phyloP scores from a whole-genome alignment of 1,140 invertebrate species.

The Pemphigus obesinymphae region DNA sequence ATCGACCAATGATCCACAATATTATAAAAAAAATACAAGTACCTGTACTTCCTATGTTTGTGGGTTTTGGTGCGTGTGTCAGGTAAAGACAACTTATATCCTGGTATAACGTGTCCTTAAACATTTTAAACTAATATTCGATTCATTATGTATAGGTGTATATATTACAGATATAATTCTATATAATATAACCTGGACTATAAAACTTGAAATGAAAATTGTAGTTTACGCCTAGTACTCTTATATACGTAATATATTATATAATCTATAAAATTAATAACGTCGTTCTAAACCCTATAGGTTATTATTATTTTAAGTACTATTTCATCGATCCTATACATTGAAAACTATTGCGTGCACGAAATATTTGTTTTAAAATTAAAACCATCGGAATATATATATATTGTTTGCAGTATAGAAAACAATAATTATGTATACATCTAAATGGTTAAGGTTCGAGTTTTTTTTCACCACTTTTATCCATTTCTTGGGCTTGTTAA shows the following conservation, averaged over 20 bases:
- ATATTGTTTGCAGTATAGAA: neutral
- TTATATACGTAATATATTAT: neutral
- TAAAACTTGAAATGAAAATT: neutral
- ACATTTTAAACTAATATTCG: no score
- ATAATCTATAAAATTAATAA: neutral
- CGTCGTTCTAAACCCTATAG: neutral
- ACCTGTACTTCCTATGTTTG: no score
- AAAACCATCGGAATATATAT: neutral
- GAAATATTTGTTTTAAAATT: constrained; percentile 21
- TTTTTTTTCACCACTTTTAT: neutral
- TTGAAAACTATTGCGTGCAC: neutral
- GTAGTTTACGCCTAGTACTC: neutral
- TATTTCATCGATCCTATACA: neutral
- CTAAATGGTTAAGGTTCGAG: neutral
- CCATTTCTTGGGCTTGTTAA: neutral
- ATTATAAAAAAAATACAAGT: no score
- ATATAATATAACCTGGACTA: no score
- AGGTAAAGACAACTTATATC: no score
- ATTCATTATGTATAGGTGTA: no score
- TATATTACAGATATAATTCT: no score
- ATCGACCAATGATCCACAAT: no score
- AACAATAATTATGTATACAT: neutral
- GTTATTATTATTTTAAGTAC: neutral
- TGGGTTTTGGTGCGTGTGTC: no score
- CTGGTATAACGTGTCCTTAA: no score